phyloP scores from a whole-genome alignment of 2,888 invertebrate genomes.

The Torymus texanus region DNA sequence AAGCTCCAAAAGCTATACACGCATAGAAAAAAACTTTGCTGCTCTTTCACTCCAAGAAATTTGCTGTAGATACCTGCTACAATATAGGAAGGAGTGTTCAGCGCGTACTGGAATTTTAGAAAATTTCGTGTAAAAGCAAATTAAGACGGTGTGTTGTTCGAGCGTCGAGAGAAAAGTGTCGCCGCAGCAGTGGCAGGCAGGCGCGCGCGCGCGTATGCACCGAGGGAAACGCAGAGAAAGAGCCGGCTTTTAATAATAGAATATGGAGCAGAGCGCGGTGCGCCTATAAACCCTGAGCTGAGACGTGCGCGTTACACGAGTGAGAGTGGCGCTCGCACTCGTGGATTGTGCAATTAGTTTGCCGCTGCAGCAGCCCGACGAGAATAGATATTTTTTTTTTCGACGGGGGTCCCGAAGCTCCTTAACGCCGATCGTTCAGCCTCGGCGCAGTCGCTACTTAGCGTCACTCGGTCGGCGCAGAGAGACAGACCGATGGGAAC shows the following conservation, averaged over 20 bases:
- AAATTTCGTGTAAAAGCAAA: too few relatives aligned
- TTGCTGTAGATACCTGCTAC: too few relatives aligned
- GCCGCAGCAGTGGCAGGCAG: background rate
- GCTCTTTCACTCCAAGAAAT: too few relatives aligned
- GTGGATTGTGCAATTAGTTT: constrained; percentile 37
- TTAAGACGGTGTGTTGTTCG: too few relatives aligned
- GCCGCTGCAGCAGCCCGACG: constrained; percentile 43
- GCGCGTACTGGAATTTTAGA: too few relatives aligned
- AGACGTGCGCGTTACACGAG: constrained; percentile 36
- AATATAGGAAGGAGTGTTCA: too few relatives aligned
- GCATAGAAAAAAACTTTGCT: too few relatives aligned
- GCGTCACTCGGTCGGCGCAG: too few relatives aligned
- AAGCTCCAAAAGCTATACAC: too few relatives aligned
- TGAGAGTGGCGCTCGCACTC: constrained; percentile 18
- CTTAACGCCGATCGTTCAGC: constrained; percentile 28
- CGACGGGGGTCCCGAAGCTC: background rate
- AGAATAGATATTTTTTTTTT: constrained; percentile 48
- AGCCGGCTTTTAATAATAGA: constrained; percentile 71
- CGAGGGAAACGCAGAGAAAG: constrained; percentile 27
- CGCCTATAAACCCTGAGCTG: constrained; percentile 54
- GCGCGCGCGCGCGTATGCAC: background rate
- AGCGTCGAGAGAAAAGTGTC: background rate
- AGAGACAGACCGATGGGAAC: too few relatives aligned
- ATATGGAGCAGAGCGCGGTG: constrained; percentile 68
- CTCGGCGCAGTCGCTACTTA: too few relatives aligned